Evolutionary conservation across 2,113 vertebrate species (phyloP), one percentile per base, ranked within the genome.

Genomic region (Sialia sialis): DNA sequence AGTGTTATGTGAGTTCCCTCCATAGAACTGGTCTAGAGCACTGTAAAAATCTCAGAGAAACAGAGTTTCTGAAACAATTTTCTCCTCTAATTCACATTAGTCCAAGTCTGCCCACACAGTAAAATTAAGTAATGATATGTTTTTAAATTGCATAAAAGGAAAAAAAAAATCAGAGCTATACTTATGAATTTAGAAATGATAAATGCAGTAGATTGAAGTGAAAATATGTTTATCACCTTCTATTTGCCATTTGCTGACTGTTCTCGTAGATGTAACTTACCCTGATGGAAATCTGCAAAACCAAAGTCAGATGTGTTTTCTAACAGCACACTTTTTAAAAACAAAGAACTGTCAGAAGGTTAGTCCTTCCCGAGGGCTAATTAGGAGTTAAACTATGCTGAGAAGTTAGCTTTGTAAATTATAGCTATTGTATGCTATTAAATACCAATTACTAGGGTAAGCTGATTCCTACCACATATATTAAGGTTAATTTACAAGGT

Each of bases 401-500:
- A 91, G 67, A 92, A 90, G 79, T 70, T 86, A 63, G 60, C 52
- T 92, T 89, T 2, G 6, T 80, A 87, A 85, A 87, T 70, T 46
- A 78, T 34, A 80, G n/a, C 44, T 91, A 90, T 44, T 79, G 54
- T 91, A 67, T 54, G 6, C 56, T 73, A 14, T 91, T 92, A 81
- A 85, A 76, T 70, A 85, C 81, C 91, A 89, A 66, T 94, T 66
- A 38, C 38, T 32, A 41, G 48, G 55, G 32, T 59, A 86, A 89
- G 89, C 46, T 92, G 87, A 67, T 95, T 95, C 94, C 92, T 89
- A 73, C 93, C 93, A 80, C 70, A 69, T 94, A 95, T 96, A 97
- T 95, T 96, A 91, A 95, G 97, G 96, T 96, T 90, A 94, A 97
- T 96, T 96, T 94, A 89, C 64, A 73, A 81, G 77, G 94, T 87